Percentiles rank a stretch among this genome's conserved stretches.
These are phyloP conservation scores for Tromatobia lineatoria DNA, from an alignment of 2,888 invertebrate species.

Conservation along the genomic window DNA sequence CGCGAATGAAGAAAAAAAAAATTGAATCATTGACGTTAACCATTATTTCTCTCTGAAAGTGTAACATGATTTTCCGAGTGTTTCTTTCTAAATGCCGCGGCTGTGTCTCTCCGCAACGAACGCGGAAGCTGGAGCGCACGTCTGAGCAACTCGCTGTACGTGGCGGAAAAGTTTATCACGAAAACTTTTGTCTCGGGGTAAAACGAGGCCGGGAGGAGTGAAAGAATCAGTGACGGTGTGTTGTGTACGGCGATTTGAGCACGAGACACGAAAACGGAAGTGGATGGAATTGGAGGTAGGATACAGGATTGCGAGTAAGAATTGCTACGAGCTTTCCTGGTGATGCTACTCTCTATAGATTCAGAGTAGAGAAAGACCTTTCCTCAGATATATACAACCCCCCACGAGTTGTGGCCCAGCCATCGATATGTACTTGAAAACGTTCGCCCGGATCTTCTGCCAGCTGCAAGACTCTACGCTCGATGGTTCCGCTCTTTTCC, in stretches of 20 bases:
- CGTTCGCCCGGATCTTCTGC: slow-evolving; percentile 30
- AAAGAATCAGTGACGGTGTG: no score
- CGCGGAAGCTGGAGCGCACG: not conserved
- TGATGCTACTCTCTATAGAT: not conserved
- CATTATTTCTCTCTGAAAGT: no score
- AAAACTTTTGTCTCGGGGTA: slow-evolving; percentile 39
- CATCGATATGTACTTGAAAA: slow-evolving; percentile 14
- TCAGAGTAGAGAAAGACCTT: not conserved
- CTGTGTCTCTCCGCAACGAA: no score
- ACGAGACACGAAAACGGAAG: not conserved
- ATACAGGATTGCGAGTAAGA: slow-evolving; percentile 9
- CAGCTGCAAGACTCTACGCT: slow-evolving; percentile 14
- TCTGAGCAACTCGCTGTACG: slow-evolving; percentile 24
- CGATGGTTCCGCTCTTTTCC: slow-evolving; percentile 1
- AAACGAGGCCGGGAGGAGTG: slow-evolving; percentile 2
- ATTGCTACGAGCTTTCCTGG: slow-evolving; percentile 17
- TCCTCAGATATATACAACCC: no score
- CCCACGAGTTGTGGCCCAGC: not conserved
- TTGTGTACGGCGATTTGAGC: no score
- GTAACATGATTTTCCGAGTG: no score
- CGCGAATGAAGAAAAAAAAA: no score
- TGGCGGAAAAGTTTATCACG: slow-evolving; percentile 42
- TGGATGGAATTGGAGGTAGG: not conserved
- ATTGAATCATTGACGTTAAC: no score
- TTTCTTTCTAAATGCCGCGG: no score